Conservation (phyloP, 2,113 vertebrate species). For the Eulacestoma nigropectus region DNA sequence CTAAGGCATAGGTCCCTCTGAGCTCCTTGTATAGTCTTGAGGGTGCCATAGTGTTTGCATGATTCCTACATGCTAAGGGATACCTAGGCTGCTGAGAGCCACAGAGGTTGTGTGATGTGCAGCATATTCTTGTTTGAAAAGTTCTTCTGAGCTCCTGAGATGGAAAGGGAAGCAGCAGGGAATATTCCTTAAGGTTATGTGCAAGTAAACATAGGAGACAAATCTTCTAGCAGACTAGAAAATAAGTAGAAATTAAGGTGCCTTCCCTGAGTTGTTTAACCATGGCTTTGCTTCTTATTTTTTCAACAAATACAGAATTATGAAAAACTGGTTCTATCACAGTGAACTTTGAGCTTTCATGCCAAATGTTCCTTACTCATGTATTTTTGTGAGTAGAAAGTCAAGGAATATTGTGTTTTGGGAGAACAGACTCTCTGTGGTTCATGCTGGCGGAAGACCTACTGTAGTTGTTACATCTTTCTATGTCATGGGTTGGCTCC, state of each 20-base stretch:
- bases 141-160: not conserved
- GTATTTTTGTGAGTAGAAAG: not conserved
- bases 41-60: not conserved
- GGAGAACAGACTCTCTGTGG: not conserved
- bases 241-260: not conserved
- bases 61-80: not conserved
- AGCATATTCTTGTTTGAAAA: not conserved
- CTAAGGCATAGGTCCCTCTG: not conserved
- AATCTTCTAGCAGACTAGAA: not conserved
- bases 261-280: not conserved
- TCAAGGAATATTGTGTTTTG: not conserved
- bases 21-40: not conserved
- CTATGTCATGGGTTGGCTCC: not conserved
- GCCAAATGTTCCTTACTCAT: not conserved
- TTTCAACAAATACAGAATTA: not conserved
- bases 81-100: not conserved
- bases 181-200: not conserved
- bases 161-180: not conserved
- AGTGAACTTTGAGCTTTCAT: not conserved
- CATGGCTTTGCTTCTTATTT: not conserved
- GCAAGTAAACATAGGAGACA: not conserved
- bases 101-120: not conserved
- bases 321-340: not conserved
- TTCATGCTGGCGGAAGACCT: accelerated
- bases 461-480: not conserved